Base-by-base conservation (phyloP, 2,797 vertebrate genomes). In the Acanthornis magna region DNA sequence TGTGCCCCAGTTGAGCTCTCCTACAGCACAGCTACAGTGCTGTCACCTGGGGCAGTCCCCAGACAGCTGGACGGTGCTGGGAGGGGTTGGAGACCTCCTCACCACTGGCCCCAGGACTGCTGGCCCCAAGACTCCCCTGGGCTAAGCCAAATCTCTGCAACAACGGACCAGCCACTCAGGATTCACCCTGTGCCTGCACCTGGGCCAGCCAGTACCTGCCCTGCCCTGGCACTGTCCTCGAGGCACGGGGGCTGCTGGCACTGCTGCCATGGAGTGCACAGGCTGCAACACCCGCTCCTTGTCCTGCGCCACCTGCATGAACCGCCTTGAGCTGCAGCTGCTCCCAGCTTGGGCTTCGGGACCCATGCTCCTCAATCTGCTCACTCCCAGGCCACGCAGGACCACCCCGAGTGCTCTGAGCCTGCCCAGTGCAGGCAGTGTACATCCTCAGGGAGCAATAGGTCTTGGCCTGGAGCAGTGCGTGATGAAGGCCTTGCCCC, bases 141-240 rank as follows among this genome's bases (percentile, higher is more conserved):
- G 76, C 70, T 96, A 86, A 94, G 68, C 75, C 75, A 65, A 9
- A 58, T 55, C 65, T 83, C 48, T 54, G 51, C 91, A 70, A 25
- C 43, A 13, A 60, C 0, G 10, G 68, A 88, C 62, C 91, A 84
- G 89, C 89, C 73, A 74, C 93, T 96, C 93, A 95, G 96, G 92
- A 91, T 89, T 95, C 89, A 94, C 93, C 78, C 93, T 75, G 89
- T 97, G 95, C 96, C 92, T 93, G 91, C 75, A 55, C 21, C 57
- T 1, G 13, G 83, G 70, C 54, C 48, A 62, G 85, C 30, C 76
- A 54, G 72, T 26, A 30, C 81, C 88, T 29, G 43, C 26, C 2
- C n/a, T 53, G 57, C 63, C 51, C 57, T 1, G 10, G 58, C 62
- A 27, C 42, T 40, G 57, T 55, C 42, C 16, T 14, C 27, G 9